These are phyloP conservation scores for Propithecus perrieri DNA, from an alignment of 2,797 vertebrate genomes.

Conservation along the genomic window DNA sequence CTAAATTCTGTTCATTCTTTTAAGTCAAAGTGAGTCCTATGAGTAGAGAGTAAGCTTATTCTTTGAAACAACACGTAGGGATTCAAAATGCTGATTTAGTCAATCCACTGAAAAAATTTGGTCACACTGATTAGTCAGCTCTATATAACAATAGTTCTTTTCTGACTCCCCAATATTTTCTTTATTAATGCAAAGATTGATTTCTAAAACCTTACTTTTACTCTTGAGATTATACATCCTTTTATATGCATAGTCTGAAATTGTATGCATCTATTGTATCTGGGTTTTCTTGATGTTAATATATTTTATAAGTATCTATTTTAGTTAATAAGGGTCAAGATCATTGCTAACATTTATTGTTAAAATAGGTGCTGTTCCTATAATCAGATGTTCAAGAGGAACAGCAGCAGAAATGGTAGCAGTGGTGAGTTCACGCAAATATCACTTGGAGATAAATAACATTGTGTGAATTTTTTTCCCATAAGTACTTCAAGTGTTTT, in stretches of 20 bases:
- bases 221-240: constrained; percentile 24
- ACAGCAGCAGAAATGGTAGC: constrained; percentile 99
- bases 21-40: neutral
- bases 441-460: constrained; percentile 10
- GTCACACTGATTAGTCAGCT: neutral
- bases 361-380: constrained; percentile 94
- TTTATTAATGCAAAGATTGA: neutral
- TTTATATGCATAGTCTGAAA: neutral
- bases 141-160: neutral
- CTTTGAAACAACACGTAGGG: neutral
- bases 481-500: neutral
- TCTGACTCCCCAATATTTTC: neutral
- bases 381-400: constrained; percentile 97
- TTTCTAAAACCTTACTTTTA: constrained; percentile 56
- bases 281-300: neutral
- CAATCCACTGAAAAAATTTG: neutral
- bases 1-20: constrained; percentile 30
- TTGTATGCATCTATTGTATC: neutral
- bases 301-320: neutral
- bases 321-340: constrained; percentile 40
- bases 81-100: neutral
- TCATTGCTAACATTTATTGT: constrained; percentile 63
- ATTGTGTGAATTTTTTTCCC: constrained; percentile 33
- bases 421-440: constrained; percentile 89
- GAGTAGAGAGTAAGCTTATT: neutral